Base-by-base conservation (phyloP, 2,888 invertebrate genomes). In the Neocrepidodera transversa region DNA sequence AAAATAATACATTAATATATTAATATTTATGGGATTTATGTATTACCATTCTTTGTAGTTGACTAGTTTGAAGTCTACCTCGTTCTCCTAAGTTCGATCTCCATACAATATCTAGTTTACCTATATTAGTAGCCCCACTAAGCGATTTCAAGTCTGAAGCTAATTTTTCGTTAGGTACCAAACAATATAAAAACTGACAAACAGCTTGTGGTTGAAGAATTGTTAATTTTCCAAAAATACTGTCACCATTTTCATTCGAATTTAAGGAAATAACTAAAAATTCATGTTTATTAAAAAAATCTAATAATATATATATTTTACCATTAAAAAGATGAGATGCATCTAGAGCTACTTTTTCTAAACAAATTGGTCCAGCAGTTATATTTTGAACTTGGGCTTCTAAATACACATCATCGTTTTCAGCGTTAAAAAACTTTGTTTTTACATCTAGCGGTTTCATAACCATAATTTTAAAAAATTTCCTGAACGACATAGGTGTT, bases 91-190 rank as follows among this genome's bases (percentile, higher is more conserved):
- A 86, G 80, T 95, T 93, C 23, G 97, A 96, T 69, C 97, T 86
- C 99, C 99, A 99, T 7, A 96, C 92, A 75, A 99, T 98, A 80
- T 99, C 98, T 53, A 99, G 82, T 81, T 97, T 98, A 1, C 98
- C 98, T 71, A 98, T 92, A 76, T 91, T 92, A 51, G 92, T 93
- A 8, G 92, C 90, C 62, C 90, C 88, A 68, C 90, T 89, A 64
- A 95, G 82, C 57, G 90, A 82, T 73, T 91, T 91, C 11, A 89
- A 86, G 80, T 94, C 92, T 53, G 87, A 86, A 8, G 88, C 84
- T 62, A 91, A 83, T 75, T 88, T 89, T 49, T 88, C 85, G 74
- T 88, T 89, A 2, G 95, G 95, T 50, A 89, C 87, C 47, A 98
- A 85, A 74, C 95, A 93, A 78, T 97, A 99, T 2, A 99, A 83